Conservation (phyloP, 2,888 invertebrate species). For the Scaptomyza polygonia region DNA sequence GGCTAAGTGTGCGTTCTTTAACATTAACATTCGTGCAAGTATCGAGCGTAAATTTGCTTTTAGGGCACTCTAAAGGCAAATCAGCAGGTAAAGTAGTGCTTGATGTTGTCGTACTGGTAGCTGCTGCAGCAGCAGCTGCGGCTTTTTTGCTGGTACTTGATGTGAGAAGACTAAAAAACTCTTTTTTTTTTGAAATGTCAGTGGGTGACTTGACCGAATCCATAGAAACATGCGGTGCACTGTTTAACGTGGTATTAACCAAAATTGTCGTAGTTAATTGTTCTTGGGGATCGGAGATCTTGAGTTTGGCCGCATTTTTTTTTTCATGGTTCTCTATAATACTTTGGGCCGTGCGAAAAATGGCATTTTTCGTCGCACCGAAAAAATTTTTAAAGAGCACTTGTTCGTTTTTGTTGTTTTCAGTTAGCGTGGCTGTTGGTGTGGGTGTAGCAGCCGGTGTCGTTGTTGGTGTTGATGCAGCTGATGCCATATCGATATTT, state of each 20-base stretch:
- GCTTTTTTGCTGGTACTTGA: constrained; percentile 83
- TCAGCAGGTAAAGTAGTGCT: constrained; percentile 57
- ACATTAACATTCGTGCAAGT: constrained; percentile 24
- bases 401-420: constrained; percentile 82
- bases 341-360: constrained; percentile 85
- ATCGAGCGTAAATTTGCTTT: constrained; percentile 13
- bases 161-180: constrained; percentile 83
- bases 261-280: constrained; percentile 19
- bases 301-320: constrained; percentile 84
- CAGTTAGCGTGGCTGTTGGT: constrained; percentile 56
- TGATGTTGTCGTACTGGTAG: constrained; percentile 57
- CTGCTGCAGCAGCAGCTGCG: constrained; percentile 76
- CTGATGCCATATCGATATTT: constrained; percentile 6
- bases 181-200: constrained; percentile 84
- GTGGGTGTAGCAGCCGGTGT: constrained; percentile 51
- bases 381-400: constrained; percentile 84
- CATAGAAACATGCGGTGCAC: constrained; percentile 33
- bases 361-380: constrained; percentile 84
- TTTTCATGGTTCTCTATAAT: constrained; percentile 85
- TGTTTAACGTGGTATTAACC: constrained; percentile 21
- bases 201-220: constrained; percentile 82
- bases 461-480: constrained; percentile 32
- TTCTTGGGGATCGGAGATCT: constrained; percentile 54
- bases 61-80: constrained; percentile 12
- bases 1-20: constrained; percentile 73